Conservation (phyloP, 2,113 vertebrate genomes). For the Chlamydotis undulata region DNA sequence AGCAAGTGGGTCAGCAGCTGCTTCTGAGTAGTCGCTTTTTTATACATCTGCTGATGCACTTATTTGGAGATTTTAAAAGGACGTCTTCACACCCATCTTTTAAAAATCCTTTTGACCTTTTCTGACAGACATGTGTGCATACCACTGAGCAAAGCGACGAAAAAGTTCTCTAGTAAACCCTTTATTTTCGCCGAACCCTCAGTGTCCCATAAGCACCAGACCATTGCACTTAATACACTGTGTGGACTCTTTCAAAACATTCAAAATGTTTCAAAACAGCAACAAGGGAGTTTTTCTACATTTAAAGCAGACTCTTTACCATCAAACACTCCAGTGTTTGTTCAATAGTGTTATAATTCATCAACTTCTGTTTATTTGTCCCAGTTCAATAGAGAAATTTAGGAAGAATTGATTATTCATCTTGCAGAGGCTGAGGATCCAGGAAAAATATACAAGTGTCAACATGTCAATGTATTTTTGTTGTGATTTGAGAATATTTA, state of each 20-base stretch:
- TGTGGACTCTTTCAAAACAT: neutral
- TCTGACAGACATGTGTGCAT: neutral
- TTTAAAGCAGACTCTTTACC: neutral
- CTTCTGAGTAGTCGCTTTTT: neutral
- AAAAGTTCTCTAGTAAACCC: neutral
- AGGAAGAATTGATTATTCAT: neutral
- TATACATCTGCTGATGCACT: neutral
- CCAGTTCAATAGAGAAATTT: neutral
- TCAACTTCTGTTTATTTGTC: neutral
- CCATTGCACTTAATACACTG: neutral
- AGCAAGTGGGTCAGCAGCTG: neutral
- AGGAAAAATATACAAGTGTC: neutral
- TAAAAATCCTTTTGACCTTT: constrained; percentile 14
- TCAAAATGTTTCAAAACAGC: neutral
- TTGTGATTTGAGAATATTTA: neutral
- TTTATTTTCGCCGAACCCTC: neutral
- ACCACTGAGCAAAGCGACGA: neutral
- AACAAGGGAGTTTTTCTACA: neutral
- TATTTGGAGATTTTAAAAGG: constrained; percentile 1
- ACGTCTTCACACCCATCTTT: neutral
- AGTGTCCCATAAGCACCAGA: neutral
- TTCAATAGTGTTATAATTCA: neutral
- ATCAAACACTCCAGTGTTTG: neutral
- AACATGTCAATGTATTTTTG: neutral
- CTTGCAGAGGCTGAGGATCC: neutral